Base-by-base conservation (phyloP, 2,888 invertebrate species). In the Ctena decussata region DNA sequence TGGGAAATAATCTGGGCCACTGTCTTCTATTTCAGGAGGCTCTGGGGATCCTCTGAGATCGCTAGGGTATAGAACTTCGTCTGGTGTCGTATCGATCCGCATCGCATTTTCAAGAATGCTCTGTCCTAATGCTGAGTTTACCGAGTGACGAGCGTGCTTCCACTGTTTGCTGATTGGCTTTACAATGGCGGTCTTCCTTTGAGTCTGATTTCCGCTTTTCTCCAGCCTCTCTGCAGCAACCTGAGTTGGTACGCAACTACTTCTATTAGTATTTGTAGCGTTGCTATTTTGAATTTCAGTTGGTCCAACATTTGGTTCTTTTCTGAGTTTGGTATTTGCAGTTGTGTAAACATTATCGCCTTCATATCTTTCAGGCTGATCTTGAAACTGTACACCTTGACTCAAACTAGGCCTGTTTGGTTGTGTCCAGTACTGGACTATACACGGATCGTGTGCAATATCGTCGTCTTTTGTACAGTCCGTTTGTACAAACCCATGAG, bases 111-210 rank as follows among this genome's bases (percentile, higher is more conserved):
- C 41, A 0, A 85, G 78, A 30, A 85, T 72, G 18, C 79, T 74
- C n/a, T 85, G 74, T 27, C 85, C 87, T 18, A 87, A 79, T 30
- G 75, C 70, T 32, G 73, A 85, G 49, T 84, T 87, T 6, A 39
- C 53, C 5, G 53, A 77, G 12, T 80, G 82, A 21, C 37, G 35
- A n/a, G 57, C 18, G 6, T 71, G 60, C 30, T 71, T 32, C 27
- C 35, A 41, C 21, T 46, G 21, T 15, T 49, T 30, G 24, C 65
- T 60, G 11, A 83, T 44, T 15, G 84, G 84, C 44, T 80, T 80
- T 27, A 80, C 75, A 21, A 84, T 65, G 11, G 80, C 79, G 1
- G 84, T 80, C 41, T 84, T 70, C 24, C 65, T 84, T 32, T 46
- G 49, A 8, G 27, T 12, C 35, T 32, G 21, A 65, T 35, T 18